These are phyloP conservation scores for Fragum fragum DNA, from an alignment of 2,888 invertebrate species.

Conservation along the genomic window DNA sequence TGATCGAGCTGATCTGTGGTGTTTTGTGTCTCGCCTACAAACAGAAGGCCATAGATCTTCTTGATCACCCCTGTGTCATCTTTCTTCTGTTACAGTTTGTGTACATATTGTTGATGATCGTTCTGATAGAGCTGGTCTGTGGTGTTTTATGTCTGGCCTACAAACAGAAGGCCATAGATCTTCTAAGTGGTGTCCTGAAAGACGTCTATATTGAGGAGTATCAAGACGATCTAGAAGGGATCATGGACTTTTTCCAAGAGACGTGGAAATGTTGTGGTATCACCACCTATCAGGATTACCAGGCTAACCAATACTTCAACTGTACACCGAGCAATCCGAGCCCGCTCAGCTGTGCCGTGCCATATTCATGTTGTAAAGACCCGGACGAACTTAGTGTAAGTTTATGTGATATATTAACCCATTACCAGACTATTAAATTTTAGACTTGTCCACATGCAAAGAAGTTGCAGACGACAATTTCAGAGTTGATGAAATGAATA, in stretches of 20 bases:
- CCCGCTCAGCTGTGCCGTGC: conserved; percentile 92
- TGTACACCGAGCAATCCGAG: conserved; percentile 89
- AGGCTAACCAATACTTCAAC: conserved; percentile 98
- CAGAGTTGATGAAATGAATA: no score
- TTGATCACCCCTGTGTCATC: no score
- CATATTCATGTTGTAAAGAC: conserved; percentile 94
- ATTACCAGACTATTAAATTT: no score
- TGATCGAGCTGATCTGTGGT: conserved; percentile 96
- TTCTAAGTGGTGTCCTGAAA: conserved; percentile 93
- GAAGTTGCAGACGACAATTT: no score
- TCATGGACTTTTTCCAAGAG: conserved; percentile 97
- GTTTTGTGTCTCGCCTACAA: conserved; percentile 97
- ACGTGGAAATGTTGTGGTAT: conserved; percentile 94
- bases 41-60: conserved; percentile 95
- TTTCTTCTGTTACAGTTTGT: conserved; percentile 93
- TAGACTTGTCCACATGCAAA: no score
- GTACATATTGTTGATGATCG: conserved; percentile 94
- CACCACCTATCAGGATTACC: conserved; percentile 97
- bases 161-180: conserved; percentile 94
- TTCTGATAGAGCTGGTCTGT: conserved; percentile 96
- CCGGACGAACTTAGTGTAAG: conserved; percentile 75
- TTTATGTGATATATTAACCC: no score
- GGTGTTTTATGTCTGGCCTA: conserved; percentile 97
- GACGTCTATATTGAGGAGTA: conserved; percentile 97
- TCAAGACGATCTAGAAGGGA: conserved; percentile 96